Evolutionary conservation across 2,797 vertebrate genomes (phyloP), one percentile per base, ranked within the genome.

Genomic region (Huso huso): DNA sequence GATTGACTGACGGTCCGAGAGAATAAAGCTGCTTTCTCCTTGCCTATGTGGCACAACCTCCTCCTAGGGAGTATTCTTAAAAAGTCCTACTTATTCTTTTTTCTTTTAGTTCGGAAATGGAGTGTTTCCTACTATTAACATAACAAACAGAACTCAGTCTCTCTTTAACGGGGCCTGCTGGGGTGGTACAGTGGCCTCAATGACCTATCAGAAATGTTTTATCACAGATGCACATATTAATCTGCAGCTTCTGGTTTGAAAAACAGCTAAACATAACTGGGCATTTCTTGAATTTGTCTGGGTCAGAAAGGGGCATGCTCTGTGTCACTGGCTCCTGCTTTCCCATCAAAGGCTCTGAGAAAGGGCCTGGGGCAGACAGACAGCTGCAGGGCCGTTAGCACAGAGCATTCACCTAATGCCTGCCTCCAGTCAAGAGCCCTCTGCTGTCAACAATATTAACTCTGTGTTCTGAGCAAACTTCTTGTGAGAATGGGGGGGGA

Each of bases 361-460:
- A 37, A 2, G 23, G 23, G 23, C 23, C 23, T 2, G 4, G 23
- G 23, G 23, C 23, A 37, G 23, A 37, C 2, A 4, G 23, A 3
- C 23, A 72, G 67, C 67, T 76, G 71, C 71, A 72, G 70, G 55
- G 9, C 10, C 55, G 12, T 13, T 58, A 10, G 12, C 55, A 11
- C 55, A 58, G 55, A 10, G 55, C 13, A 6, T 6, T 37, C 23
- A 37, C 63, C 68, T 67, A 79, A 49, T 70, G 78, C 82, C 83
- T 78, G 84, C 87, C 85, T 79, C 78, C 79, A 85, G 83, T 85
- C 83, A 83, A 86, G 87, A 80, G 74, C 75, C 82, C 79, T 90
- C 83, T 84, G 89, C 87, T 91, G 88, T 92, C 89, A 88, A 88
- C 87, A 90, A 87, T 91, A 86, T 86, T 87, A 81, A 89, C 89